These are phyloP conservation scores for Ciconia nigra DNA, from an alignment of 2,797 vertebrate species.

Conservation along the genomic window DNA sequence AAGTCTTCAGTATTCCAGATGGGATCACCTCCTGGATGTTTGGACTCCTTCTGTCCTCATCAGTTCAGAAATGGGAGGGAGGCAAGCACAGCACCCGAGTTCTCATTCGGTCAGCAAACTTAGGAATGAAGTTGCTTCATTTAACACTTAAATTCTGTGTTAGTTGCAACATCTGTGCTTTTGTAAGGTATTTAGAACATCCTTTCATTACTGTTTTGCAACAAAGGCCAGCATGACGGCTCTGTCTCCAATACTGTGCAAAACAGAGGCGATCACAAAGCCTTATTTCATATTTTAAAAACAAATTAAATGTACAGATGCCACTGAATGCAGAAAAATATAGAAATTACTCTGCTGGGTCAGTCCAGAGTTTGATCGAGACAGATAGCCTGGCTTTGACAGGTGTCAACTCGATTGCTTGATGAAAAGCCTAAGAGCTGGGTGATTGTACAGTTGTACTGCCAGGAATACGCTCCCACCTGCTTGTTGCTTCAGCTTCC, in stretches of 20 bases:
- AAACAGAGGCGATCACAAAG: background rate
- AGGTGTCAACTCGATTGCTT: background rate
- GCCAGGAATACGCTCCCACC: background rate
- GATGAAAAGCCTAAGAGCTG: background rate
- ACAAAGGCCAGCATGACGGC: background rate
- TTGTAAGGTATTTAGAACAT: constrained; percentile 4
- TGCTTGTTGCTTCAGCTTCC: background rate
- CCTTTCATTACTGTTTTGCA: constrained; percentile 53
- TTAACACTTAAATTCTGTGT: background rate
- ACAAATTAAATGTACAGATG: background rate
- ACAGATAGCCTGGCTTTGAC: background rate
- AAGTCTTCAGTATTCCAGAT: background rate
- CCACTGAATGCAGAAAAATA: background rate
- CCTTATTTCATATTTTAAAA: background rate
- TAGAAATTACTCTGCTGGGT: background rate
- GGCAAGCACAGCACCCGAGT: background rate
- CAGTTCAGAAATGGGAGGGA: background rate
- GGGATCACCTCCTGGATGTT: background rate
- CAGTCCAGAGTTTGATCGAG: background rate
- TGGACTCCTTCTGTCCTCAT: background rate
- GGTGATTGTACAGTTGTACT: accelerated
- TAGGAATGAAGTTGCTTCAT: constrained; percentile 9
- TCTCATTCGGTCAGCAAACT: background rate
- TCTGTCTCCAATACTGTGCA: constrained; percentile 36
- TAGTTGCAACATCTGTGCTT: constrained; percentile 21